Base-by-base conservation (phyloP, 2,797 vertebrate genomes). In the Characodon lateralis region DNA sequence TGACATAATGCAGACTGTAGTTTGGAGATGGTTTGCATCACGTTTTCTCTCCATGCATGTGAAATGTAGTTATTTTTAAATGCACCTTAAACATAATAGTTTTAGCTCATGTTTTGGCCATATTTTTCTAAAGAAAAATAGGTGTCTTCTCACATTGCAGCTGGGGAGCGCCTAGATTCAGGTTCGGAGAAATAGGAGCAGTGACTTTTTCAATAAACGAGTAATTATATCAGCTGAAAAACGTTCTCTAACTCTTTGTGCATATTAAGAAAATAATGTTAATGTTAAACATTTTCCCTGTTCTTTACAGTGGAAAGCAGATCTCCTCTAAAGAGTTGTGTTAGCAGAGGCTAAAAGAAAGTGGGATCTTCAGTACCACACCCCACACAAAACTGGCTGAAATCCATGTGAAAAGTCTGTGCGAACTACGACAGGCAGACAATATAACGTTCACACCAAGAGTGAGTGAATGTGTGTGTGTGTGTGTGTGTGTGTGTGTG, bases 371-470 rank as follows among this genome's bases (percentile, higher is more conserved):
- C 35, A 8, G 20, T 18, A 24, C 28, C 31, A 24, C 50, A 9
- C 1, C 20, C 70, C 28, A 20, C 8, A 22, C 12, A 35, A 35
- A 0, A 39, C 10, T 69, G 41, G 35, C 48, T 20, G 12, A 39
- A 51, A 43, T 22, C 24, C 68, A 76, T 28, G 63, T 24, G 35
- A 24, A 53, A 72, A 78, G 72, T 77, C 72, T 35, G 12, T n/a
- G 35, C n/a, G 35, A 59, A 73, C 55, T 41, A 28, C 16, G n/a
- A 70, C 16, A 77, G 20, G 16, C n/a, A 5, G 63, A 72, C 0
- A 51, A 35, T 55, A 22, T 26, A 26, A 28, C 46, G 7, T 13
- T 22, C 74, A 61, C 22, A 56, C 72, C 74, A 43, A 18, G 28
- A 31, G 65, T 35, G 31, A 35, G 31, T 35, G 31, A 35, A 35